Evolutionary conservation across 2,113 vertebrate species (phyloP).

Genomic region (Pseudopodoces humilis): DNA sequence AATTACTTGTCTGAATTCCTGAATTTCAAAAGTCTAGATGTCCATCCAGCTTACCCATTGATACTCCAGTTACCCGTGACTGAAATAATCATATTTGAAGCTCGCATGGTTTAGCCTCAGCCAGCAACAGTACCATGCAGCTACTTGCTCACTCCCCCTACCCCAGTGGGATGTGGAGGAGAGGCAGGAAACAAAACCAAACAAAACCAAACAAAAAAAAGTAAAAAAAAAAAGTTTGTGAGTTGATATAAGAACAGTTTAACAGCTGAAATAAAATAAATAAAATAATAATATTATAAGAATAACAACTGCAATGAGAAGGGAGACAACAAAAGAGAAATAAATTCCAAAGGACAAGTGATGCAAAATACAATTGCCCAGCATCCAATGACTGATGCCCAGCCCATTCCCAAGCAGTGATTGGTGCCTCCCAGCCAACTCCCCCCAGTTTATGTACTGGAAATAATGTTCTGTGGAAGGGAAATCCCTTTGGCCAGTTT

Average conservation of each 20-base stretch:
- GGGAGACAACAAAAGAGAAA: background rate
- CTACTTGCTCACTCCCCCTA: background rate
- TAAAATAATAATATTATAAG: background rate
- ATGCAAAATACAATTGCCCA: background rate
- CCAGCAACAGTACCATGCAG: background rate
- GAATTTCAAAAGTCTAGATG: background rate
- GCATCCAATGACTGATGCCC: background rate
- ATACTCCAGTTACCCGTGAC: background rate
- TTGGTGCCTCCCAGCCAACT: background rate
- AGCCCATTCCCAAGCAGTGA: background rate
- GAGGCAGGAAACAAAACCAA: background rate
- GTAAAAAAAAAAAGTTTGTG: background rate
- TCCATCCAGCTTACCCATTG: background rate
- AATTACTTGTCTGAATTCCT: background rate
- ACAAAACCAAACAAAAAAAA: too few relatives aligned
- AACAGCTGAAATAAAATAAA: background rate
- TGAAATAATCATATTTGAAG: background rate
- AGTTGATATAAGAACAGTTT: background rate
- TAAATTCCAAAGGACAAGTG: background rate
- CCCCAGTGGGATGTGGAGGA: background rate
- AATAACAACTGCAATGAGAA: background rate
- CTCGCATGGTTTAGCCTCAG: background rate
- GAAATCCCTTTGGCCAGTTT: background rate
- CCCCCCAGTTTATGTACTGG: background rate
- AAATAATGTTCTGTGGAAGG: background rate